A percentile compares a stretch with the other conserved stretches of the same genome.
phyloP scores from a whole-genome alignment of 2,113 vertebrate species.

The Catharus bicknelli region DNA sequence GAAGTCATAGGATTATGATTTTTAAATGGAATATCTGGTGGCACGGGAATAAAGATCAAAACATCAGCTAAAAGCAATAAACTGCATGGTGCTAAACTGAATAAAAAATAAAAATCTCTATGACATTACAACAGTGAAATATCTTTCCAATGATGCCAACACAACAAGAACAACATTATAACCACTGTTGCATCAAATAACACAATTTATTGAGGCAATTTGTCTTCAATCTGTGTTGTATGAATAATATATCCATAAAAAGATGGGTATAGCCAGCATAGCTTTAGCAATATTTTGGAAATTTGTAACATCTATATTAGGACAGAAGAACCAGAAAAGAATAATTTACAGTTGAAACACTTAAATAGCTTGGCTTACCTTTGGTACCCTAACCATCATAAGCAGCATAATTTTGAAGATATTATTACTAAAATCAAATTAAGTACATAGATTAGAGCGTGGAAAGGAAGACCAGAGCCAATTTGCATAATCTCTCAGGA shows the following conservation, averaged over 20 bases:
- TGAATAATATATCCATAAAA: conserved; percentile 28
- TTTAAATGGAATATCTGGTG: neutral
- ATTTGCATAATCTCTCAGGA: neutral
- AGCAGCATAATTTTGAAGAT: neutral
- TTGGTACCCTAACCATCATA: neutral
- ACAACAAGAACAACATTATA: conserved; percentile 17
- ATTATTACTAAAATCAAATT: neutral
- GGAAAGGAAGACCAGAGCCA: neutral
- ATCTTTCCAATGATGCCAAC: neutral
- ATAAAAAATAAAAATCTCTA: neutral
- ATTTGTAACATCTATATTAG: neutral
- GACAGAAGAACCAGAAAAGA: neutral
- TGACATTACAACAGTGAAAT: conserved; percentile 18
- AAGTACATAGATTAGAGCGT: neutral
- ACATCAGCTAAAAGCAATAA: neutral
- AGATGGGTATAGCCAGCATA: neutral
- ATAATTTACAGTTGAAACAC: neutral
- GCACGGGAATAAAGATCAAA: neutral
- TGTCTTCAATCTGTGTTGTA: conserved; percentile 20
- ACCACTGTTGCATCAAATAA: conserved; percentile 35
- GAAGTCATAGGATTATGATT: neutral
- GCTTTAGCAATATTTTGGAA: conserved; percentile 21
- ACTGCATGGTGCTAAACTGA: neutral
- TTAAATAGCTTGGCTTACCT: neutral
- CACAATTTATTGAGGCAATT: conserved; percentile 38